Evolutionary conservation across 2,113 vertebrate genomes (phyloP).

Genomic region (Plecturocebus donacophilus): DNA sequence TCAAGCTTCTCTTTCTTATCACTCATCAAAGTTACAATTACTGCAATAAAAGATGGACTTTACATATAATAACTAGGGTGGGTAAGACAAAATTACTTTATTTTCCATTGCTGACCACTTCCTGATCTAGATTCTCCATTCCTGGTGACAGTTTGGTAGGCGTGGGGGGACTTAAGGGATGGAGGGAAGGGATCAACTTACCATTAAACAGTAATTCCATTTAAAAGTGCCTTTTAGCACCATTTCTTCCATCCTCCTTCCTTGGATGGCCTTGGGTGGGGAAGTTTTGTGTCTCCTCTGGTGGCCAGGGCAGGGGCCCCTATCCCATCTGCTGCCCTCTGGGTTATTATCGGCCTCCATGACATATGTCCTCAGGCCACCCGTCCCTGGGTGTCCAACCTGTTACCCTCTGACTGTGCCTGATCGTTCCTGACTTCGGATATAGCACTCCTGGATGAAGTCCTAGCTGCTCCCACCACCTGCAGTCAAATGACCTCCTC

Average conservation of each 20-base stretch:
- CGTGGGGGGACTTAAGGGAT: accelerated
- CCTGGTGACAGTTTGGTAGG: background rate
- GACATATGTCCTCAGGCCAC: background rate
- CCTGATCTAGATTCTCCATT: background rate
- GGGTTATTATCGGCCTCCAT: too few relatives aligned
- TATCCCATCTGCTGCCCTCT: background rate
- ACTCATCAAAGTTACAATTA: background rate
- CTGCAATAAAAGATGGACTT: background rate
- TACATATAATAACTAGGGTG: background rate
- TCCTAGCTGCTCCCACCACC: background rate
- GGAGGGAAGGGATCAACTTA: background rate
- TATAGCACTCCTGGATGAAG: background rate
- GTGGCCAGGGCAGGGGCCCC: background rate
- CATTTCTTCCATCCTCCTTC: background rate
- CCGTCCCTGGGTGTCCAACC: background rate
- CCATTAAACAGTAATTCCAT: background rate
- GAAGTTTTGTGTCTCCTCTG: background rate
- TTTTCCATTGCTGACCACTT: background rate
- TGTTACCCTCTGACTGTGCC: background rate
- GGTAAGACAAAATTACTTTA: background rate
- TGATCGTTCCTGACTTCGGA: background rate
- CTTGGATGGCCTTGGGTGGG: background rate
- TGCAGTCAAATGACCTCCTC: background rate
- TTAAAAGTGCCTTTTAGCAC: background rate
- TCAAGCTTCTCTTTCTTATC: background rate